Evolutionary conservation across 2,113 vertebrate species (phyloP), one percentile per base, ranked within the genome.

Genomic region (Cervus canadensis): DNA sequence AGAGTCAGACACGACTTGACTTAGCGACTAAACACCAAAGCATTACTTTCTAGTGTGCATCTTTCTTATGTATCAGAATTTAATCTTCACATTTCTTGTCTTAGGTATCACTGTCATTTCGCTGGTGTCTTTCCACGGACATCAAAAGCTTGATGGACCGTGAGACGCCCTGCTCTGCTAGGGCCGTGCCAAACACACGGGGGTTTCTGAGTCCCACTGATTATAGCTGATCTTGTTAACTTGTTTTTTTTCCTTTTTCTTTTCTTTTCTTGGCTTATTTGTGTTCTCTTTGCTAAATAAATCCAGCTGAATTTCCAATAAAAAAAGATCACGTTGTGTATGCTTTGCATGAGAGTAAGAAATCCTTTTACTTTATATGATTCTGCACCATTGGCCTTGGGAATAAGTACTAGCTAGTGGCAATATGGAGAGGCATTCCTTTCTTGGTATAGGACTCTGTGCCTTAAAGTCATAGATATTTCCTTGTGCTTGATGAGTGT

Each of bases 241-340:
- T 12, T 50, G 43, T 92, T 36, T 30, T 78, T 6, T 57, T n/a
- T 50, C 62, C 28, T 78, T 89, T 52, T 23, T 2, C 1, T 76
- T 74, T 40, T 40, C n/a, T 74, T 6, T 74, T 40, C 10, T 86
- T 40, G 60, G 64, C 13, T 59, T 59, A 30, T 71, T 90, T 84
- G 8, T 76, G 86, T 79, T 92, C 78, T 74, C 62, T 95, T 89
- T 83, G 25, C 74, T 86, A 54, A 78, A 89, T 45, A 81, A 54
- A 64, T 43, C 21, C 54, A 87, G 52, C n/a, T 92, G 60, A 81
- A 79, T 76, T 83, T 87, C 45, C 25, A 30, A n/a, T 78, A 23
- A 59, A 54, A 54, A 40, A 76, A 17, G 40, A n/a, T 67, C 36
- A 36, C 36, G 1, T 81, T 26, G 2, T 57, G 7, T 71, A 2